Evolutionary conservation across 2,797 vertebrate species (phyloP).

Genomic region (Enteromius fasciolatus): DNA sequence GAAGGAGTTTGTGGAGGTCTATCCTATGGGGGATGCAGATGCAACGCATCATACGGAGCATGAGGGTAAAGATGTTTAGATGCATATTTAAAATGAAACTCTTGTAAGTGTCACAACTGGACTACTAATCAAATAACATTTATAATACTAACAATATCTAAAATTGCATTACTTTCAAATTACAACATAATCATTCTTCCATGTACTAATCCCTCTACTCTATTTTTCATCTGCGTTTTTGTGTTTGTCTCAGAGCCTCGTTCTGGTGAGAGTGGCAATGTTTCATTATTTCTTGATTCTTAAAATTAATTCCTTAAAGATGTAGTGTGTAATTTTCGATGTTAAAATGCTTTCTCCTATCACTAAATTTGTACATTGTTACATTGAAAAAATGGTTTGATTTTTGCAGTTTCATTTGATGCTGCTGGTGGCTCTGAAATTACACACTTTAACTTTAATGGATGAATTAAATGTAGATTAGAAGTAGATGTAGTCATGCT

Average conservation of each 20-base stretch:
- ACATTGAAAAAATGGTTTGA: background rate
- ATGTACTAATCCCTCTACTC: conserved; percentile 26
- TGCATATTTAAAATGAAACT: background rate
- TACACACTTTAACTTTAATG: conserved; percentile 20
- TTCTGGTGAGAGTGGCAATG: conserved; percentile 37
- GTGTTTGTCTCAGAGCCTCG: conserved; percentile 40
- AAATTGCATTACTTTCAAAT: conserved; percentile 7
- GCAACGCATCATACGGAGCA: conserved; percentile 87
- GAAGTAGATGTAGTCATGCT: background rate
- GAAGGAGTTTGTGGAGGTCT: conserved; percentile 97
- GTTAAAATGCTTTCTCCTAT: background rate
- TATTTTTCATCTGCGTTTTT: conserved; percentile 37
- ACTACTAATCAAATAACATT: conserved; percentile 20
- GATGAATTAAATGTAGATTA: conserved; percentile 12
- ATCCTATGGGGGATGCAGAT: conserved; percentile 90
- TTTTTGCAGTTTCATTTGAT: background rate
- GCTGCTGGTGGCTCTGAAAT: background rate
- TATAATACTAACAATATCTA: background rate
- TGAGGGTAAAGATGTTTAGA: conserved; percentile 67
- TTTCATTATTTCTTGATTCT: conserved; percentile 15
- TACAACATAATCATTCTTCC: background rate
- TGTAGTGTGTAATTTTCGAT: background rate
- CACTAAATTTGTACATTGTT: background rate
- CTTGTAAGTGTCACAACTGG: background rate
- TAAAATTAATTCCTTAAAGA: background rate